Evolutionary conservation across 30 jellyfish, hydroid and myxozoan genomes (phyloP).

Genomic region (Hydra vulgaris): DNA sequence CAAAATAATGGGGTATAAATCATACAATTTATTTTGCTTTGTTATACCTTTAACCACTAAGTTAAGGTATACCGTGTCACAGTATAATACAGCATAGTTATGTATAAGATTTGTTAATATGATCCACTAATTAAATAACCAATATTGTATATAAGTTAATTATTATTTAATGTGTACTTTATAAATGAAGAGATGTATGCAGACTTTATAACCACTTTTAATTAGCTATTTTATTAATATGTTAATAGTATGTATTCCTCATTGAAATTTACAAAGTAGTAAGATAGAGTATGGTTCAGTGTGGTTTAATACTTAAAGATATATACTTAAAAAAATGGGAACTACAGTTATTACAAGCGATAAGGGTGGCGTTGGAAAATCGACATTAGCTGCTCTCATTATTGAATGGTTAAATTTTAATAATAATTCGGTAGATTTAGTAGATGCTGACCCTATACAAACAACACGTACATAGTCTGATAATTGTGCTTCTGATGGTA

Average conservation of each 20-base stretch:
- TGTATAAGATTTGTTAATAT: not conserved
- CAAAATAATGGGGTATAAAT: not conserved
- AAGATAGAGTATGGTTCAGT: not conserved
- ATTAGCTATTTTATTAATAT: not conserved
- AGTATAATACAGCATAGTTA: not conserved
- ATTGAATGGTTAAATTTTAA: not conserved
- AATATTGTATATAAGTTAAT: not conserved
- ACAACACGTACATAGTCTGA: not conserved
- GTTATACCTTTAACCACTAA: too few species aligned
- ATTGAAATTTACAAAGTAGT: not conserved
- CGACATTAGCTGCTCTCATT: not conserved
- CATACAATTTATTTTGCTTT: not conserved
- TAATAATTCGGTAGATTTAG: not conserved
- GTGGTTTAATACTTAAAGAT: not conserved
- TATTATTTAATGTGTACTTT: not conserved
- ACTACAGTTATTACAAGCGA: not conserved
- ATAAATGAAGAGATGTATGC: too few species aligned
- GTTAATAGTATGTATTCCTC: not conserved
- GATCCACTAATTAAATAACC: not conserved
- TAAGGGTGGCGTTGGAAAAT: not conserved
- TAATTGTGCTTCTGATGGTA: not conserved
- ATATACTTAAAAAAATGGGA: not conserved
- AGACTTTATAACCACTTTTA: too few species aligned
- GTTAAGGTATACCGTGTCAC: not conserved
- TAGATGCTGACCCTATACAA: not conserved